These are phyloP conservation scores for Romanomermis culicivorax DNA, from an alignment of 2,888 invertebrate genomes.

Conservation along the genomic window DNA sequence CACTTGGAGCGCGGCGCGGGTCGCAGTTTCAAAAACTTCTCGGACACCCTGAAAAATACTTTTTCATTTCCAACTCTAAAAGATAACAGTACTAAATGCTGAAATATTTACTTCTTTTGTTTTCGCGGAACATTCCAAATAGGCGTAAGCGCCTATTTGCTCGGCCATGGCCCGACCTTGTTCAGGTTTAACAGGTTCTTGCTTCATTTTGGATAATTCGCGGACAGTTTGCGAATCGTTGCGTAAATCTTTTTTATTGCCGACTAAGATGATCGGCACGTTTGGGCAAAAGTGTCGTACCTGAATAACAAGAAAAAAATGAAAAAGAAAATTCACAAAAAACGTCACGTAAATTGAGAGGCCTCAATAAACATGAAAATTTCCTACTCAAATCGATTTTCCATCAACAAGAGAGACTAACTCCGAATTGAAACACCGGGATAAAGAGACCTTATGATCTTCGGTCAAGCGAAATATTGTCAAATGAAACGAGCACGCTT, in stretches of 20 bases:
- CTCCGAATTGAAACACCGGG: no score
- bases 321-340: neutral
- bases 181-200: slow-evolving; percentile 83
- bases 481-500: no score
- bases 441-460: no score
- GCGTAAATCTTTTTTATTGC: slow-evolving; percentile 57
- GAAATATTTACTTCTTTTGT: slow-evolving; percentile 63
- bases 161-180: slow-evolving; percentile 94
- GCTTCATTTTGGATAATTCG: slow-evolving; percentile 76
- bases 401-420: no score
- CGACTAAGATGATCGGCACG: slow-evolving; percentile 87
- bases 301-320: slow-evolving; percentile 5
- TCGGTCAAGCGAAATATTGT: no score
- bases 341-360: neutral
- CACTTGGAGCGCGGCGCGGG: slow-evolving; percentile 86
- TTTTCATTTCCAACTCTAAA: no score
- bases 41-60: slow-evolving; percentile 55
- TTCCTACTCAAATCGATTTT: no score
- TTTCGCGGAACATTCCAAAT: slow-evolving; percentile 96
- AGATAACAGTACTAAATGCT: no score
- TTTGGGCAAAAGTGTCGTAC: slow-evolving; percentile 74
- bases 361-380: neutral
- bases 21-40: slow-evolving; percentile 97
- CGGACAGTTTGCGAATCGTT: slow-evolving; percentile 31
- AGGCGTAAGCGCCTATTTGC: slow-evolving; percentile 91